Percentiles rank a stretch among this genome's conserved stretches.
Evolutionary conservation across 2,888 invertebrate species (phyloP).

Genomic region (Aleiodes testaceus): DNA sequence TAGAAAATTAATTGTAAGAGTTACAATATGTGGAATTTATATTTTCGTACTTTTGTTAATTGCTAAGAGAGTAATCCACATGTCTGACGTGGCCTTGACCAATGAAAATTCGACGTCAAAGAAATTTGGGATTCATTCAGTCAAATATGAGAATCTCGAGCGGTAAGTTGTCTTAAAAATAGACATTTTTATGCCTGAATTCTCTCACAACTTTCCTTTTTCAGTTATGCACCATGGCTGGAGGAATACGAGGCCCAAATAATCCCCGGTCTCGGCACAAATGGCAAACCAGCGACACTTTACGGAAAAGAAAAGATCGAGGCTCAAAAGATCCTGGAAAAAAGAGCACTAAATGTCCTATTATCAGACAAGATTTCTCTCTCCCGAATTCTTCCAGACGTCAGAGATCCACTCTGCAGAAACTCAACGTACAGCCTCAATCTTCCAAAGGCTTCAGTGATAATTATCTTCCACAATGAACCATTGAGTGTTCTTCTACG

Average conservation of each 20-base stretch:
- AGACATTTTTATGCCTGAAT: too few relatives aligned
- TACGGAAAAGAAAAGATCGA: conserved; percentile 78
- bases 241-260: conserved; percentile 79
- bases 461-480: conserved; percentile 93
- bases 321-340: conserved; percentile 84
- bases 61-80: conserved; percentile 5
- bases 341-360: conserved; percentile 90
- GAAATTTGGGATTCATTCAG: not conserved
- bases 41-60: conserved; percentile 9
- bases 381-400: conserved; percentile 84
- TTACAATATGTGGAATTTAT: conserved; percentile 25
- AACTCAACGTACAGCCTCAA: conserved; percentile 78
- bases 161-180: not conserved
- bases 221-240: conserved; percentile 74
- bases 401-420: conserved; percentile 76
- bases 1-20: conserved; percentile 22
- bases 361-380: conserved; percentile 91
- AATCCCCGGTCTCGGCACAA: conserved; percentile 82
- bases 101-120: not conserved
- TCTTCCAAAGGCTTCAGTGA: conserved; percentile 82
- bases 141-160: not conserved
- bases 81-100: not conserved
- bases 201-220: conserved; percentile 3
- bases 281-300: conserved; percentile 81
- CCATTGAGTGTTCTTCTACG: conserved; percentile 88